Conservation (phyloP, 2,113 vertebrate genomes). For the Aleadryas rufinucha region DNA sequence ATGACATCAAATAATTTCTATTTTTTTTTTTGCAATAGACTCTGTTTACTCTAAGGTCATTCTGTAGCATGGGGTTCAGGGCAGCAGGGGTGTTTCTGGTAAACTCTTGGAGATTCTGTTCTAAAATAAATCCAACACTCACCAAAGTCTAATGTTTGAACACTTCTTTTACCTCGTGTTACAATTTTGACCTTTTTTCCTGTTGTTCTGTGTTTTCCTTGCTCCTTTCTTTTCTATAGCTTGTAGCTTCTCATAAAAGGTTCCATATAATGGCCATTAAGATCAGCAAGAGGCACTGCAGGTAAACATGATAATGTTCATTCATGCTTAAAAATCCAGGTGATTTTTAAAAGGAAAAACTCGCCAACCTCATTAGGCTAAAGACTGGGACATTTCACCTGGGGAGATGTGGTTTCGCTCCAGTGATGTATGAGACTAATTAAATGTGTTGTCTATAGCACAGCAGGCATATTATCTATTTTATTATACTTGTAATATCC, state of each 20-base stretch:
- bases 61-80: neutral
- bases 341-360: neutral
- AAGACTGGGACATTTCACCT: neutral
- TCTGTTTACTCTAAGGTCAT: neutral
- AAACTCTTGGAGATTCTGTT: neutral
- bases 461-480: neutral
- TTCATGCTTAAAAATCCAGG: neutral
- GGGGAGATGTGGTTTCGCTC: neutral
- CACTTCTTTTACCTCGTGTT: neutral
- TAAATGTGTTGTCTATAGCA: neutral
- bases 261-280: neutral
- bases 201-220: neutral
- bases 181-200: neutral
- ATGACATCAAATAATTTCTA: neutral
- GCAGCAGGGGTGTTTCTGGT: neutral
- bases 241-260: neutral
- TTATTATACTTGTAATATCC: neutral
- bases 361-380: neutral
- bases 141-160: neutral
- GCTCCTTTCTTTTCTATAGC: neutral
- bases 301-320: neutral
- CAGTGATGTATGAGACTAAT: neutral
- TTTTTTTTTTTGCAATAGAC: neutral
- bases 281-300: neutral
- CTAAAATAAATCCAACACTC: neutral